Evolutionary conservation across 2,113 vertebrate species (phyloP).

Genomic region (Cryptotis parvus): DNA sequence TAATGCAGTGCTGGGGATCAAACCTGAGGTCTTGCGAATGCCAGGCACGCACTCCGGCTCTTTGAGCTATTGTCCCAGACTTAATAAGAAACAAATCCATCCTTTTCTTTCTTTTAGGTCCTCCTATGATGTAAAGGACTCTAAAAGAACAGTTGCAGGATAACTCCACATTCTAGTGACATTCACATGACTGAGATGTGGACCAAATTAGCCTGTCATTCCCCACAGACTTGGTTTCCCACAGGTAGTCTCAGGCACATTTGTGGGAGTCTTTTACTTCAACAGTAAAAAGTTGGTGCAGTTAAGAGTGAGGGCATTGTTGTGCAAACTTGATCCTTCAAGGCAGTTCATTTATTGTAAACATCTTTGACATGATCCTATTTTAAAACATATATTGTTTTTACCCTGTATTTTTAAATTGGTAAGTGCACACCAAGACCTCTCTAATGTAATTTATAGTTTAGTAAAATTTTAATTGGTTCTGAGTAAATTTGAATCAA

Average conservation of each 20-base stretch:
- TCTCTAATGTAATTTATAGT: neutral
- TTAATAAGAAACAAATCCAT: slow-evolving; percentile 37
- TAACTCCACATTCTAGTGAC: neutral
- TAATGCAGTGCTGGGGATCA: too few species aligned
- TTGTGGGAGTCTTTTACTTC: neutral
- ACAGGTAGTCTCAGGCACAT: neutral
- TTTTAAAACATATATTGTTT: neutral
- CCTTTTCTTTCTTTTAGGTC: neutral
- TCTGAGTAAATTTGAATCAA: slow-evolving; percentile 14
- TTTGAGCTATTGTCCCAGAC: neutral
- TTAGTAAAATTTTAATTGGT: neutral
- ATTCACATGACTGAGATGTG: neutral
- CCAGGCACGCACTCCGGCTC: too few species aligned
- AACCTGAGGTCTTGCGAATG: too few species aligned
- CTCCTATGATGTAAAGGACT: neutral
- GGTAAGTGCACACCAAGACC: neutral
- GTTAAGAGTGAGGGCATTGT: neutral
- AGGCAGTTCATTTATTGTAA: neutral
- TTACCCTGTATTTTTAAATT: neutral
- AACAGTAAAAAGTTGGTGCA: neutral
- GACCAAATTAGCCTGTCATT: neutral
- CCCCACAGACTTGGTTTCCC: neutral
- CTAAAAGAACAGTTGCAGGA: neutral
- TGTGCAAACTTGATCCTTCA: neutral
- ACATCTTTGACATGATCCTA: slow-evolving; percentile 7